Evolutionary conservation across 2,113 vertebrate genomes (phyloP).

Genomic region (Sorex araneus): DNA sequence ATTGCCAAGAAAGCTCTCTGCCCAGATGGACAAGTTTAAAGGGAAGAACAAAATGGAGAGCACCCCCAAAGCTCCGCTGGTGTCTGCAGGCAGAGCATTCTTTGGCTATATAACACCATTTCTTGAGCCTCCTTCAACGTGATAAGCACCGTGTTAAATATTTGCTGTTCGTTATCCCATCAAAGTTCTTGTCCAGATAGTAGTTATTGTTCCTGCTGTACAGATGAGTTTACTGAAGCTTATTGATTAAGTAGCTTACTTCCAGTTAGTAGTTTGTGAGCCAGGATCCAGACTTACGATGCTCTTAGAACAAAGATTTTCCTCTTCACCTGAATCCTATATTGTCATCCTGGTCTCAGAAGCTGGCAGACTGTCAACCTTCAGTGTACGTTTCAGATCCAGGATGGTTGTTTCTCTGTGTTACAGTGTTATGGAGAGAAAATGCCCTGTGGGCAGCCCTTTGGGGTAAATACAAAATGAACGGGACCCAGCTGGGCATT

Average conservation of each 20-base stretch:
- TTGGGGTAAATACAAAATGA: slow-evolving; percentile 75
- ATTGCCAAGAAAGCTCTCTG: neutral
- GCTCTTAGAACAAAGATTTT: neutral
- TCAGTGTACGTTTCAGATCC: neutral
- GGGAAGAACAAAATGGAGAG: neutral
- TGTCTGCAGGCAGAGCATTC: neutral
- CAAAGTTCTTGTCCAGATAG: slow-evolving; percentile 23
- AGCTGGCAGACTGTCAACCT: neutral
- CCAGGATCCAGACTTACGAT: neutral
- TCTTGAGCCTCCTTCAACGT: neutral
- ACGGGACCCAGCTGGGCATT: slow-evolving; percentile 71
- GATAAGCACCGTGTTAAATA: neutral
- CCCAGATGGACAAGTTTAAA: neutral
- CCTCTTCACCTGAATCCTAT: neutral
- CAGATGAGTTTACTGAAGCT: neutral
- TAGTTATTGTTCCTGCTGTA: neutral
- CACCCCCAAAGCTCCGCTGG: neutral
- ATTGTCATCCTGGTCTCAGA: neutral
- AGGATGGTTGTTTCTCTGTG: slow-evolving; percentile 60
- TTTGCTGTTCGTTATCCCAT: neutral
- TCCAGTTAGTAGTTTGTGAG: neutral
- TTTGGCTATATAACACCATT: neutral
- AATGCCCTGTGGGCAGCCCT: slow-evolving; percentile 63
- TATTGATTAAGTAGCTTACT: neutral
- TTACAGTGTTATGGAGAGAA: slow-evolving; percentile 40